These are phyloP conservation scores for Cylloceria caligata DNA, from an alignment of 2,888 invertebrate species.

Conservation along the genomic window DNA sequence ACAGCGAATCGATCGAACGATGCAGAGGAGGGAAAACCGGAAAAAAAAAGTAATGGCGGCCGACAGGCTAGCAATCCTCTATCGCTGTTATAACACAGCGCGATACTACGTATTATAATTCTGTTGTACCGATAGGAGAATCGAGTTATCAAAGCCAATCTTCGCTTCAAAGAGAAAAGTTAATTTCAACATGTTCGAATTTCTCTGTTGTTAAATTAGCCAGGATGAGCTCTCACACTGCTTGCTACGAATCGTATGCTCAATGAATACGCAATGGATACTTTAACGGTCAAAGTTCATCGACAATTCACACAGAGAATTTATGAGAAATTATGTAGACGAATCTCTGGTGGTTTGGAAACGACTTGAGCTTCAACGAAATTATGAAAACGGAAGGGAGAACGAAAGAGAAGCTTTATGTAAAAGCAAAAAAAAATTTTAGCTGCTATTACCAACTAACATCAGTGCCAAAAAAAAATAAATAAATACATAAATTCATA, in stretches of 20 bases:
- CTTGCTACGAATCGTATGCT: slow-evolving; percentile 11
- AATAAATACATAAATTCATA: no score
- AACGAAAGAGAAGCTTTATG: neutral
- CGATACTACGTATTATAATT: slow-evolving; percentile 7
- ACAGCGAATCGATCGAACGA: slow-evolving; percentile 16
- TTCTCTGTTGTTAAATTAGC: slow-evolving; percentile 62
- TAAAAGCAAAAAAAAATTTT: no score
- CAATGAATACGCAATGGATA: slow-evolving; percentile 67
- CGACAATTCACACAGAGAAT: slow-evolving; percentile 70
- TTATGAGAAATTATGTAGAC: slow-evolving; percentile 49
- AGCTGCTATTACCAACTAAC: no score
- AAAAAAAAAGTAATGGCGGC: neutral
- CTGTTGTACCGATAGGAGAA: slow-evolving; percentile 2
- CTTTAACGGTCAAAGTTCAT: slow-evolving; percentile 56
- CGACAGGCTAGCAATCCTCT: neutral
- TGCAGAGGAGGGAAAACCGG: neutral
- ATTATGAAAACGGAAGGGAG: slow-evolving; percentile 1
- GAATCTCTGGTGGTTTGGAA: slow-evolving; percentile 36
- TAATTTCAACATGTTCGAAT: slow-evolving; percentile 67
- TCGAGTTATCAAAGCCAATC: slow-evolving; percentile 62
- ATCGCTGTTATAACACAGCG: slow-evolving; percentile 26
- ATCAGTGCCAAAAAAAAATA: no score
- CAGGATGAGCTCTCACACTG: slow-evolving; percentile 20
- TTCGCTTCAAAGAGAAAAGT: slow-evolving; percentile 71
- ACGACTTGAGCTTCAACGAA: neutral